Base-by-base conservation (phyloP, 2,888 invertebrate species). In the Lepidochitona cinerea region DNA sequence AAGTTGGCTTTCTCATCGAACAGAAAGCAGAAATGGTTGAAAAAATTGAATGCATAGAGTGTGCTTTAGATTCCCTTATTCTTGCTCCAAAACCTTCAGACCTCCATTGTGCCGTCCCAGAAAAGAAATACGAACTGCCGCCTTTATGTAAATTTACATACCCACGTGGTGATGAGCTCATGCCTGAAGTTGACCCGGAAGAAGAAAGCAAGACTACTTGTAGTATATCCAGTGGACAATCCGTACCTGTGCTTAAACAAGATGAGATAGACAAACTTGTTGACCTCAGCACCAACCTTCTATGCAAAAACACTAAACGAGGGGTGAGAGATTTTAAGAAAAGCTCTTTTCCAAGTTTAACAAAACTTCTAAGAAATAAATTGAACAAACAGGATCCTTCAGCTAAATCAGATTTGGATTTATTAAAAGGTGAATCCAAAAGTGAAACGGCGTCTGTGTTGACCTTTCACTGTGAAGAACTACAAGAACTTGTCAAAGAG, bases 31-130 rank as follows among this genome's bases (percentile, higher is more conserved):
- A 35, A 35, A 66, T 66, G 66, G 35, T 35, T 14, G 66, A 66
- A 37, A 66, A 66, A 66, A 66, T 66, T 12, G 66, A 66, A 37
- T 66, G 66, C 26, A 37, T 66, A 36, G 66, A 66, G 37, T 14
- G n/a, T n/a, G 66, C 66, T 14, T 36, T 66, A 26, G 66, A 66
- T 36, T 37, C 37, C 9, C 26, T 66, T 35, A 37, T 37, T 35
- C 35, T 66, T 23, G 37, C 66, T n/a, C 66, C 35, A 14, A 66
- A 37, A 35, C 66, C 66, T 18, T 66, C 66, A 7, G 66, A 66
- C 37, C 37, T 66, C 18, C 59, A 59, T 29, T 32, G 29, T 1
- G 29, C 59, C 26, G 32, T 26, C 32, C 59, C 2, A 26, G 59
- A 23, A 59, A 37, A n/a, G n/a, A 64, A 64, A 64, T 66, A 66